A percentile compares a stretch with the other conserved stretches of the same genome.
Conservation (phyloP, 2,888 invertebrate genomes). For the Carterocephalus palaemon region DNA sequence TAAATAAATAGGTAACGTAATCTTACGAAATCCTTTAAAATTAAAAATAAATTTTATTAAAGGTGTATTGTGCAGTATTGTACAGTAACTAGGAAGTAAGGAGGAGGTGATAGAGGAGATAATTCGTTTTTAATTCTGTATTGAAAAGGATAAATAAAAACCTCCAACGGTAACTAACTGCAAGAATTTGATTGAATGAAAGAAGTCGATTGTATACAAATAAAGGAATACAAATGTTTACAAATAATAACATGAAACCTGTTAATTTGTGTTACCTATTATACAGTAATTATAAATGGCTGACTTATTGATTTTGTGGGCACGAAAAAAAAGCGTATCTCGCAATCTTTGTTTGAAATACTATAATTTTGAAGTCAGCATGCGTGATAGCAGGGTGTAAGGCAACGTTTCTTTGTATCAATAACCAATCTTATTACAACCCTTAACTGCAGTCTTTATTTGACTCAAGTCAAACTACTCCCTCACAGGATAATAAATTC, state of each 20-base stretch:
- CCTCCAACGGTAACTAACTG: constrained; percentile 34
- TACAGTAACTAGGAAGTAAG: too few species aligned
- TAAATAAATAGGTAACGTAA: too few species aligned
- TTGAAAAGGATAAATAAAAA: constrained; percentile 11
- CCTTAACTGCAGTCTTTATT: constrained; percentile 29
- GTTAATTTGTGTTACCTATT: constrained; percentile 56
- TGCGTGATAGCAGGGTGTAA: constrained; percentile 49
- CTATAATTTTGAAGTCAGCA: constrained; percentile 59
- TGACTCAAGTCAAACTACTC: not conserved
- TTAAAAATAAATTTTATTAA: too few species aligned
- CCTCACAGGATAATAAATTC: not conserved
- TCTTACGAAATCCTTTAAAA: too few species aligned
- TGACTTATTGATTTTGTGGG: constrained; percentile 49
- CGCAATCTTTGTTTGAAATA: constrained; percentile 52
- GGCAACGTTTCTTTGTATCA: constrained; percentile 49
- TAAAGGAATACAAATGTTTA: constrained; percentile 49
- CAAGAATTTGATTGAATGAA: constrained; percentile 41
- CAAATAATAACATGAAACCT: constrained; percentile 55
- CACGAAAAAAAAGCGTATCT: constrained; percentile 45
- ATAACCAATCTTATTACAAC: constrained; percentile 51
- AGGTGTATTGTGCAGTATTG: too few species aligned
- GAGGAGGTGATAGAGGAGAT: too few species aligned
- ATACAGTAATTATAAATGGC: constrained; percentile 51
- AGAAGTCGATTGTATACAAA: constrained; percentile 38
- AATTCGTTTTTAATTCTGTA: too few species aligned